A percentile compares a stretch with the other conserved stretches of the same genome.
These are phyloP conservation scores for Coreoperca whiteheadi DNA, from an alignment of 2,113 vertebrate genomes.

Conservation along the genomic window DNA sequence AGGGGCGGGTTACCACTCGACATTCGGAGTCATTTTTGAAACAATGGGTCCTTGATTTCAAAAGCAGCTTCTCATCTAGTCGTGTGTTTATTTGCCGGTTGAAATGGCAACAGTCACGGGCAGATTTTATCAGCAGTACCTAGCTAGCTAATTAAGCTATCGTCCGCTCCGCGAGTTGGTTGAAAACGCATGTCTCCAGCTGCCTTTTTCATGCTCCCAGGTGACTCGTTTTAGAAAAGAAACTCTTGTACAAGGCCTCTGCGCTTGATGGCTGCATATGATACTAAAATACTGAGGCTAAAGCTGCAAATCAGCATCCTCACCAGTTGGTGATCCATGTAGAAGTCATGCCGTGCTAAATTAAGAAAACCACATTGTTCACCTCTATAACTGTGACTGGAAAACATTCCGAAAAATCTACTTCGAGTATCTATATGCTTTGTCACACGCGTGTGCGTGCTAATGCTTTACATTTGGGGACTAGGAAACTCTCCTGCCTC, in stretches of 20 bases:
- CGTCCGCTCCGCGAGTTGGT: too few species aligned
- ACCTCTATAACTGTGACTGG: constrained; percentile 6
- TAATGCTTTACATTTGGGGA: constrained; percentile 5
- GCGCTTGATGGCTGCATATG: too few species aligned
- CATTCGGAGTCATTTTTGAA: neutral
- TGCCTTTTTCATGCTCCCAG: too few species aligned
- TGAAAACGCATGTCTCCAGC: too few species aligned
- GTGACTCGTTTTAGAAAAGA: too few species aligned
- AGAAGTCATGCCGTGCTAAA: too few species aligned
- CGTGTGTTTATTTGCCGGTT: too few species aligned
- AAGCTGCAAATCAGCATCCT: too few species aligned
- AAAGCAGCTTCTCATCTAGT: neutral
- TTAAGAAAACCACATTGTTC: neutral
- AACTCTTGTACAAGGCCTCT: too few species aligned
- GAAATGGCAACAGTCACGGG: neutral
- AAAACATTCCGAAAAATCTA: neutral
- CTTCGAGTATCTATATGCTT: neutral
- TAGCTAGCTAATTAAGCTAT: neutral
- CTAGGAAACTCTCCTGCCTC: constrained; percentile 18
- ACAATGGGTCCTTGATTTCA: neutral
- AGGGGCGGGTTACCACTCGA: neutral
- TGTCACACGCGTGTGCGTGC: neutral
- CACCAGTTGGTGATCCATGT: too few species aligned
- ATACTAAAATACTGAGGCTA: too few species aligned
- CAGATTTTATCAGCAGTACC: too few species aligned